Evolutionary conservation across 2,113 vertebrate species (phyloP).

Genomic region (Galemys pyrenaicus): DNA sequence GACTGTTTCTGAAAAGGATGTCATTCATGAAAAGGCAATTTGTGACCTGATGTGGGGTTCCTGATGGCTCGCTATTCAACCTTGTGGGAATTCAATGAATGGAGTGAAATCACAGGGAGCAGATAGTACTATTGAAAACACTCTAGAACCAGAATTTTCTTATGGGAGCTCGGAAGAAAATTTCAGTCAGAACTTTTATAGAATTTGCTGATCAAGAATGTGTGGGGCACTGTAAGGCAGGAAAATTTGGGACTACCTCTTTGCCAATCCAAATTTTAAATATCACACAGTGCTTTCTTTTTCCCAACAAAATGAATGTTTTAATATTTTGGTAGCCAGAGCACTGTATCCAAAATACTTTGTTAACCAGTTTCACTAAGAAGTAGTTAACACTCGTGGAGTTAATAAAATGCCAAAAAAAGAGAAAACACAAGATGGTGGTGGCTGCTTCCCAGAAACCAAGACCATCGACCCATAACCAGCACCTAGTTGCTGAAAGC

Average conservation of each 20-base stretch:
- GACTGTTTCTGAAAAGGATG: not conserved
- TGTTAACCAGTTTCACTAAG: not conserved
- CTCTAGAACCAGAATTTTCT: conserved; percentile 90
- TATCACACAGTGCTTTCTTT: not conserved
- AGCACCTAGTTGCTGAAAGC: not conserved
- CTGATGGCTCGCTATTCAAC: conserved; percentile 97
- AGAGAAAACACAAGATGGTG: not conserved
- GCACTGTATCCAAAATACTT: not conserved
- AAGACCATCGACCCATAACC: not conserved
- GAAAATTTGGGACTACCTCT: not conserved
- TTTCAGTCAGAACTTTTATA: not conserved
- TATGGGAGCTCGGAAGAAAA: not conserved
- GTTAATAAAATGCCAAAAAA: not conserved
- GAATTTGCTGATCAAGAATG: not conserved
- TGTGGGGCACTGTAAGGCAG: not conserved
- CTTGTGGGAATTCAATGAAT: conserved; percentile 96
- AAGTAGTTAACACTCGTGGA: not conserved
- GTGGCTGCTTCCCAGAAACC: not conserved
- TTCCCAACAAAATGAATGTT: not conserved
- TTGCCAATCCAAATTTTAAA: not conserved
- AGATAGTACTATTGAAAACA: conserved; percentile 97
- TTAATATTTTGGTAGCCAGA: not conserved
- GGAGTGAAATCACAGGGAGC: conserved; percentile 96
- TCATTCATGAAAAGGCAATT: not conserved
- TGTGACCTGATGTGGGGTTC: conserved; percentile 93